phyloP scores from a whole-genome alignment of 2,888 invertebrate species.

The Chrysomela aeneicollis region DNA sequence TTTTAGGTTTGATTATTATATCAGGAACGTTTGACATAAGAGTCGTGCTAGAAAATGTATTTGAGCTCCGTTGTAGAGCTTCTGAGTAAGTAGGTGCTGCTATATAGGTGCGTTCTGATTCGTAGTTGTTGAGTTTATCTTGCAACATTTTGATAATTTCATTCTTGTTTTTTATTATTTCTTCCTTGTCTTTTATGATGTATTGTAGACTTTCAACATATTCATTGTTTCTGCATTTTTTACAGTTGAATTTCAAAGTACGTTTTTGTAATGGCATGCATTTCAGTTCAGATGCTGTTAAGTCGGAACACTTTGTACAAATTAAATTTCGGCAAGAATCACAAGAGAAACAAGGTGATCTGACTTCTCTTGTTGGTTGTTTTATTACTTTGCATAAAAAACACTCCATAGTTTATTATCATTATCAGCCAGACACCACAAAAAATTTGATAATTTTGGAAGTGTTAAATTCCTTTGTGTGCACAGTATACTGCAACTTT shows the following conservation, averaged over 20 bases:
- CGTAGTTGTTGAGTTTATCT: constrained; percentile 7
- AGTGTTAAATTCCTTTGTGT: no score
- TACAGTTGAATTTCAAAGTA: constrained; percentile 15
- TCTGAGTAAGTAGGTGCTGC: neutral
- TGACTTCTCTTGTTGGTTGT: neutral
- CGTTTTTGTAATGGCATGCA: constrained; percentile 19
- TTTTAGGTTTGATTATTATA: constrained; percentile 15
- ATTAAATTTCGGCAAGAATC: constrained; percentile 11
- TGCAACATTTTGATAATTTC: constrained; percentile 18
- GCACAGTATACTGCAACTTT: no score
- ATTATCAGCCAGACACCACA: constrained; percentile 1
- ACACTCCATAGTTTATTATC: constrained; percentile 5
- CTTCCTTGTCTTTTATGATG: constrained; percentile 18
- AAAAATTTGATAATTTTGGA: neutral
- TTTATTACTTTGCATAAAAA: constrained; percentile 11
- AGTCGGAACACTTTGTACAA: constrained; percentile 16
- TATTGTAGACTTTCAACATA: constrained; percentile 9
- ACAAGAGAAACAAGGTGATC: constrained; percentile 19
- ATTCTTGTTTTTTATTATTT: constrained; percentile 17
- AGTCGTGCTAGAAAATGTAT: neutral
- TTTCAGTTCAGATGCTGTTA: constrained; percentile 21
- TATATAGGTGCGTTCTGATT: constrained; percentile 9
- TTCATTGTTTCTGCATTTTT: constrained; percentile 19
- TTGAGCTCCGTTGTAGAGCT: neutral
- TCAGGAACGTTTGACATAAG: constrained; percentile 2